These are phyloP conservation scores for Lophotriccus pileatus DNA, from an alignment of 2,797 vertebrate genomes.

Conservation along the genomic window DNA sequence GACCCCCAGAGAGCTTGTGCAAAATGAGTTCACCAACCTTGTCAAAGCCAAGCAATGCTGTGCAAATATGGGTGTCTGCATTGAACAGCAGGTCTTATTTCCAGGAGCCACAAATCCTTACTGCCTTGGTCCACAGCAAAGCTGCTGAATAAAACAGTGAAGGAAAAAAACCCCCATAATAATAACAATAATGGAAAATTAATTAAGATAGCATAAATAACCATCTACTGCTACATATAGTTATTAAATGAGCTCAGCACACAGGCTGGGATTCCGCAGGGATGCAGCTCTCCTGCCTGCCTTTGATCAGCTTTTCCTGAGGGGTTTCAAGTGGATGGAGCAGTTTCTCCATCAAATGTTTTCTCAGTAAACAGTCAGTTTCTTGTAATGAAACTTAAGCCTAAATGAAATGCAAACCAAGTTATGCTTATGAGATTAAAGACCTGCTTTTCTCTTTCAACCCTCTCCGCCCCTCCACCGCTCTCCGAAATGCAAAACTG, in stretches of 20 bases:
- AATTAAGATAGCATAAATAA: neutral
- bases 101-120: too few species aligned
- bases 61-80: neutral
- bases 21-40: neutral
- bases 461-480: neutral
- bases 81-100: neutral
- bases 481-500: neutral
- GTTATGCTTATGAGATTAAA: neutral
- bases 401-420: neutral
- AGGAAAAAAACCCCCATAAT: neutral
- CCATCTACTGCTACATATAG: neutral
- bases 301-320: neutral
- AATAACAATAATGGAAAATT: neutral
- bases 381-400: neutral
- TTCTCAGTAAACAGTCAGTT: neutral
- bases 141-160: neutral
- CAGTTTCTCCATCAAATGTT: neutral
- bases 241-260: neutral
- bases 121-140: neutral
- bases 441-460: neutral
- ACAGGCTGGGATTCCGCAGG: fast-evolving
- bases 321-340: neutral
- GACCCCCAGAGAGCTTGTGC: neutral
- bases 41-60: neutral
- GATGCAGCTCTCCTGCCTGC: neutral